Evolutionary conservation across 2,113 vertebrate species (phyloP), one percentile per base, ranked within the genome.

Genomic region (Otis tarda): DNA sequence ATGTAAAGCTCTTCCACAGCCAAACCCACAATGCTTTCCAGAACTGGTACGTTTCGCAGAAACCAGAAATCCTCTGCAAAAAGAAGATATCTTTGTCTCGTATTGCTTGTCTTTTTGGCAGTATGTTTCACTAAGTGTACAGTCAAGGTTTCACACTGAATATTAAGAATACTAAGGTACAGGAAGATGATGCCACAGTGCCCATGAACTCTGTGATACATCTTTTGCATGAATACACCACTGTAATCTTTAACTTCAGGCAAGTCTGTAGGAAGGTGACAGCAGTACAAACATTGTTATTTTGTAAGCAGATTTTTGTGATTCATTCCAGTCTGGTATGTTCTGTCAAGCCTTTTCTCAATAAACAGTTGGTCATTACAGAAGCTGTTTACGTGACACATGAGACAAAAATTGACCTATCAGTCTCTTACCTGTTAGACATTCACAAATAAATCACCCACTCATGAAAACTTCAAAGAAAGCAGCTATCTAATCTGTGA

Each of bases 401-500:
- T 30, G 19, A 71, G 70, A 53, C n/a, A 77, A 89, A 88, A 89
- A 73, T 64, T 0, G 0, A 52, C 45, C 35, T 83, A 56, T 41
- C 33, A 61, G 47, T 84, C 59, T 68, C 22, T 75, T 75, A 90
- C 55, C 53, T 85, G 53, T 65, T 92, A 88, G 45, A 69, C 11
- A 71, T 74, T 90, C 61, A 81, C 6, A 5, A 89, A 68, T 87
- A 90, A 90, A 87, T 85, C 61, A 87, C 31, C 23, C 28, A 68
- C 47, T 77, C 65, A 87, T 43, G 28, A 30, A 79, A 83, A 95
- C 83, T 82, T 96, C 85, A 96, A 92, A 95, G 79, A 64, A 93
- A 89, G 15, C 20, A 80, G 14, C 47, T 86, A 61, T 94, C 79
- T 70, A 94, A 89, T 95, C 65, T 86, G 52, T 80, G 83, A 84